Evolutionary conservation across 2,797 vertebrate species (phyloP).

Genomic region (Lepus townsendii): DNA sequence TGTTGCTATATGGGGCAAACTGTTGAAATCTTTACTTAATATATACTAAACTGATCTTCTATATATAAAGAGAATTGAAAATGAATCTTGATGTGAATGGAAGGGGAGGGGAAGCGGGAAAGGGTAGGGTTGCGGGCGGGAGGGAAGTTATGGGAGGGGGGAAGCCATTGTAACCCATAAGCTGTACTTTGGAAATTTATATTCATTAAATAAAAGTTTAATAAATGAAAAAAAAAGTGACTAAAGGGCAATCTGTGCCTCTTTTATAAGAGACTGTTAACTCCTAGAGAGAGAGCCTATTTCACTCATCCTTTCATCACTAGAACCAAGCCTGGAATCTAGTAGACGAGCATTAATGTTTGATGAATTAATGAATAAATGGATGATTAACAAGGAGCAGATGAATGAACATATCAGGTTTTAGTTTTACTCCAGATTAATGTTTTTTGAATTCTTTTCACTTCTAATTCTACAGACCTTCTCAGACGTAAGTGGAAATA

Average conservation of each 20-base stretch:
- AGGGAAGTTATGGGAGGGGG: too few species aligned
- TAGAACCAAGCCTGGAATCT: constrained; percentile 18
- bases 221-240: background rate
- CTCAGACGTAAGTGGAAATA: constrained; percentile 13
- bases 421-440: constrained; percentile 45
- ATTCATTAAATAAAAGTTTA: too few species aligned
- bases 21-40: too few species aligned
- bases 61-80: too few species aligned
- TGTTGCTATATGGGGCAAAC: too few species aligned
- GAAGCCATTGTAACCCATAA: too few species aligned
- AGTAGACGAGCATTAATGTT: background rate
- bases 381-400: constrained; percentile 8
- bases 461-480: background rate
- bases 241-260: constrained; percentile 40
- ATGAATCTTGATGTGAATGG: too few species aligned
- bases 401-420: background rate
- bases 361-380: constrained; percentile 9
- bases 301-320: constrained; percentile 19
- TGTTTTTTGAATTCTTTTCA: constrained; percentile 23
- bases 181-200: too few species aligned
- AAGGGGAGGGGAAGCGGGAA: too few species aligned
- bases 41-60: too few species aligned
- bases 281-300: background rate
- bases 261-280: background rate
- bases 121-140: too few species aligned